Evolutionary conservation across 1,140 invertebrate species (phyloP), one percentile per base, ranked within the genome.

Genomic region (Papilio xuthus): DNA sequence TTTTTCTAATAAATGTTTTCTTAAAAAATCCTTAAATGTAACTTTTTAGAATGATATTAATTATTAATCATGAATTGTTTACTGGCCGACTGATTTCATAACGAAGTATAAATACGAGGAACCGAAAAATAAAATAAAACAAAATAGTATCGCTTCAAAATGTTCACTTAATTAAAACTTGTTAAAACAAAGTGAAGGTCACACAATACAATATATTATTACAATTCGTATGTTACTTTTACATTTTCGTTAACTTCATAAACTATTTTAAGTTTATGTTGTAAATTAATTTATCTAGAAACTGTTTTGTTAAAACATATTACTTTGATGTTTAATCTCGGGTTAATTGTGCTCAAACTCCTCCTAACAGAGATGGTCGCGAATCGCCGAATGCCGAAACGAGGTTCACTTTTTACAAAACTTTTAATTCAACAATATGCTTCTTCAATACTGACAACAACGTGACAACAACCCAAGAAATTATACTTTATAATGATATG

Each of bases 71-170:
- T n/a, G n/a, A n/a, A n/a, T 1, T 37, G 32, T 37, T 37, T 37
- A 37, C 4, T 37, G 32, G 4, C 7, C 7, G 32, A 37, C 4
- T 37, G 32, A 37, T 37, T 37, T 37, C 32, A 37, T 37, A 6
- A 53, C 7, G 50, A 53, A 53, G 50, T 53, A 18, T n/a, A 1
- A 53, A 53, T 20, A 53, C n/a, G 18, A 20, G 8, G 18, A 53
- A 53, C 18, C 7, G 20, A 53, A 53, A 50, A 53, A 37, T 37
- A 37, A 53, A 53, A 53, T n/a, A 53, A 20, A 53, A 53, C n/a
- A 20, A 53, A 53, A 53, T 53, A 53, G n/a, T 53, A n/a, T 53
- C 50, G n/a, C 9, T 53, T 53, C 50, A n/a, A 53, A 53, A 53
- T 53, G 50, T 53, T 53, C 50, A 53, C 0, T 53, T 53, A 53